Percentiles rank a stretch among this genome's conserved stretches.
Evolutionary conservation across 2,113 vertebrate species (phyloP).

Genomic region (Mobula birostris): DNA sequence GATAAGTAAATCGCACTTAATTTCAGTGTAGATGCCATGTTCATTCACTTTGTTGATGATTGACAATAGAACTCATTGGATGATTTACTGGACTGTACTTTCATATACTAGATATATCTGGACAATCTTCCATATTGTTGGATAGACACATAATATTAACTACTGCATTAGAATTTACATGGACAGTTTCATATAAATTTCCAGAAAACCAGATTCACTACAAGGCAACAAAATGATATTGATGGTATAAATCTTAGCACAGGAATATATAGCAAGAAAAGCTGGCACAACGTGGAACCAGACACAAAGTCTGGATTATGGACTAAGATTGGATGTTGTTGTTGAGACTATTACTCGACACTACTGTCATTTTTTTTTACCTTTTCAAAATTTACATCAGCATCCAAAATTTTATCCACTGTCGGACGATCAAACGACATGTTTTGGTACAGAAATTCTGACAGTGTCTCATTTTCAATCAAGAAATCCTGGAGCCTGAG

Average conservation of each 20-base stretch:
- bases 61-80: no score
- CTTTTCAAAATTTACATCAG: constrained; percentile 69
- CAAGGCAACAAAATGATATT: not conserved
- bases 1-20: no score
- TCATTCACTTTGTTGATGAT: no score
- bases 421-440: constrained; percentile 58
- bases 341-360: not conserved
- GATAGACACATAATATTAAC: not conserved
- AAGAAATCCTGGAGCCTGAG: constrained; percentile 84
- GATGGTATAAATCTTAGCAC: not conserved
- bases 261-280: not conserved
- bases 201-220: not conserved
- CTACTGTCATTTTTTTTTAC: constrained; percentile 49
- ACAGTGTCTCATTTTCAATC: constrained; percentile 74
- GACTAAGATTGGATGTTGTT: not conserved
- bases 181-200: not conserved
- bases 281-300: not conserved
- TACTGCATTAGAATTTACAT: not conserved
- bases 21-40: no score
- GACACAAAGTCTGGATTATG: not conserved
- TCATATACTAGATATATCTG: no score
- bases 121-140: no score
- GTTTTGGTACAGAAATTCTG: constrained; percentile 69
- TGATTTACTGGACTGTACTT: no score
- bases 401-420: constrained; percentile 61